Evolutionary conservation across 2,113 vertebrate species (phyloP).

Genomic region (Crotalus helleri): DNA sequence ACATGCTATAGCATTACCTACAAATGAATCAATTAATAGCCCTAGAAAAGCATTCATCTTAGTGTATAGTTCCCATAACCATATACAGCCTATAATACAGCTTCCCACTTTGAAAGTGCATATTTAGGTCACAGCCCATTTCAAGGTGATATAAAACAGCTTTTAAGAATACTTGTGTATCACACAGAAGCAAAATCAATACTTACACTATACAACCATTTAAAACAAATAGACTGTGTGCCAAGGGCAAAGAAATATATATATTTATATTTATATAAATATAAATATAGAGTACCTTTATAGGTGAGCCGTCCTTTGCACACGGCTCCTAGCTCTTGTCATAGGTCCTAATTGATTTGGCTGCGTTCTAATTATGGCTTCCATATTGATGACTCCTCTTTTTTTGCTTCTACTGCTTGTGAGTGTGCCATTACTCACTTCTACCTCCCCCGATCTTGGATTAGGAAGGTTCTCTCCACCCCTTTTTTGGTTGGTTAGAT

Average conservation of each 20-base stretch:
- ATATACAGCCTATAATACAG: not conserved
- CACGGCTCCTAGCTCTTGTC: too few relatives aligned
- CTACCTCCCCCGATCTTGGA: too few relatives aligned
- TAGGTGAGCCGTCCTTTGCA: too few relatives aligned
- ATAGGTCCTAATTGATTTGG: too few relatives aligned
- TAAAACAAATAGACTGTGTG: slow-evolving; percentile 38
- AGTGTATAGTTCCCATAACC: not conserved
- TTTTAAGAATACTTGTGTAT: slow-evolving; percentile 35
- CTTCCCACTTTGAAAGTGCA: not conserved
- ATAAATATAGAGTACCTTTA: too few relatives aligned
- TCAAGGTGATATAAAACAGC: slow-evolving; percentile 34
- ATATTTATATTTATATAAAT: too few relatives aligned
- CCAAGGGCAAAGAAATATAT: slow-evolving; percentile 24
- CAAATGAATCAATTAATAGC: not conserved
- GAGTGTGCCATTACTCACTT: too few relatives aligned
- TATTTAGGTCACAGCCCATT: slow-evolving; percentile 26
- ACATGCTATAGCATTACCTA: not conserved
- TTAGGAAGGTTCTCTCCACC: too few relatives aligned
- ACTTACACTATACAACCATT: slow-evolving; percentile 39
- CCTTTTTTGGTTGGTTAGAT: too few relatives aligned
- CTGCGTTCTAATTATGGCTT: too few relatives aligned
- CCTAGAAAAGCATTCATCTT: not conserved
- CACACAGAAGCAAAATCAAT: slow-evolving; percentile 36
- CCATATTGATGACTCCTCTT: too few relatives aligned
- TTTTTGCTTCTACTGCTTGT: too few relatives aligned